phyloP scores from a whole-genome alignment of 2,888 invertebrate genomes.

The Pandemis cinnamomeana region DNA sequence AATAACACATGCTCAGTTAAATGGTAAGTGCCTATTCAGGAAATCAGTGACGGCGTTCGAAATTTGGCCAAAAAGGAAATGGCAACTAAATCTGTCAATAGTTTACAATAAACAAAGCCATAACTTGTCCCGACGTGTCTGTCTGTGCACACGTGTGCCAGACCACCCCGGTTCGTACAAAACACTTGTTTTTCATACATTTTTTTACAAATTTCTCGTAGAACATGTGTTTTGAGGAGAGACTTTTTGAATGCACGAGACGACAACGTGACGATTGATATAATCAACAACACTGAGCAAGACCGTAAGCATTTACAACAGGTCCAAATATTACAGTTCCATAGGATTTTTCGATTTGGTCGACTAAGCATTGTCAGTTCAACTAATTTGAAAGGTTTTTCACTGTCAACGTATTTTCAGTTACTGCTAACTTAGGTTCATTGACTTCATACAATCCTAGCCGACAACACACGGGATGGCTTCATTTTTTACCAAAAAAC shows the following conservation, averaged over 20 bases:
- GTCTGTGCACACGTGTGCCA: slow-evolving; percentile 61
- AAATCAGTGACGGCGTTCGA: not conserved
- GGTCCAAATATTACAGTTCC: too few species aligned
- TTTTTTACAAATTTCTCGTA: slow-evolving; percentile 64
- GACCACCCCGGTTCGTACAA: slow-evolving; percentile 62
- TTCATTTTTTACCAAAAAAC: not conserved
- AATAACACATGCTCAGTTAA: too few species aligned
- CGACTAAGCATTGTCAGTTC: too few species aligned
- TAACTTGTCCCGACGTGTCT: slow-evolving; percentile 43
- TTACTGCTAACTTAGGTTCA: too few species aligned
- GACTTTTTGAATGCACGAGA: slow-evolving; percentile 52
- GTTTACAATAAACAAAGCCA: slow-evolving; percentile 15
- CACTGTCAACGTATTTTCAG: too few species aligned
- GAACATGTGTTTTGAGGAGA: slow-evolving; percentile 74
- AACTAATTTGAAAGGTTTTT: too few species aligned
- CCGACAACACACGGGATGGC: too few species aligned
- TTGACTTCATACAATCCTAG: too few species aligned
- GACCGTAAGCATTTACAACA: too few species aligned
- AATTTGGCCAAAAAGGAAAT: not conserved
- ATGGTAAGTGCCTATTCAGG: not conserved
- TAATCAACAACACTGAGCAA: not conserved
- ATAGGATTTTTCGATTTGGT: too few species aligned
- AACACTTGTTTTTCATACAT: slow-evolving; percentile 61
- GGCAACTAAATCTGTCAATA: slow-evolving; percentile 23
- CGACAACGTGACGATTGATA: slow-evolving; percentile 53